Percentiles rank a stretch among this genome's conserved stretches.
Conservation (phyloP, 2,888 invertebrate genomes). For the Ochropleura leucogaster region DNA sequence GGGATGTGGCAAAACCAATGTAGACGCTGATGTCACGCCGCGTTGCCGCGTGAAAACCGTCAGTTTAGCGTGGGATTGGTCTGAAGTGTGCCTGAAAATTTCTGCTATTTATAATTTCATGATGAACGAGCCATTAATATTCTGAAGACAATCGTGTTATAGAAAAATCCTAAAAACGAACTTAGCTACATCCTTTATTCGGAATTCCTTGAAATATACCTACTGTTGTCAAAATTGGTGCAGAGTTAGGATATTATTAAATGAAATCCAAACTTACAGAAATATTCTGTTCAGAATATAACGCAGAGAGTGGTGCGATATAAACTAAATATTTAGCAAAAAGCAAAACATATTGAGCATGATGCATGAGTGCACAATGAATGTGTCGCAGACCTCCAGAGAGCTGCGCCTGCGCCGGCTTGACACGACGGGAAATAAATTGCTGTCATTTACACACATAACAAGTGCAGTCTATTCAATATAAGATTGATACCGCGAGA, state of each 20-base stretch:
- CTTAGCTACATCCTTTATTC: neutral
- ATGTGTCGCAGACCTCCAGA: constrained; percentile 70
- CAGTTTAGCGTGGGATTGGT: neutral
- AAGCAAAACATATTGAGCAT: constrained; percentile 65
- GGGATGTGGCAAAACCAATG: neutral
- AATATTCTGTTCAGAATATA: constrained; percentile 39
- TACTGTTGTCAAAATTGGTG: neutral
- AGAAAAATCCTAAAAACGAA: too few relatives aligned
- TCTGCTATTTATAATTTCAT: neutral
- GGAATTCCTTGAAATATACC: too few relatives aligned
- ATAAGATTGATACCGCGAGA: constrained; percentile 65
- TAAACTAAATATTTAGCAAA: constrained; percentile 59
- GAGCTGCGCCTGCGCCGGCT: constrained; percentile 50
- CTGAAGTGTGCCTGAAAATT: neutral
- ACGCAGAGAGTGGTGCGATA: constrained; percentile 42
- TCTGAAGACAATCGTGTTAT: too few relatives aligned
- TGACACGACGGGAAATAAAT: constrained; percentile 79
- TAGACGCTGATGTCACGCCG: neutral
- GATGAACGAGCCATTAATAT: neutral
- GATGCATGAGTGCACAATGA: constrained; percentile 67
- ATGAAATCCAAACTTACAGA: neutral
- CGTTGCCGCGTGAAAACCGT: neutral
- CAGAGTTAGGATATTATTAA: neutral
- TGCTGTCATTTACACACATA: constrained; percentile 76
- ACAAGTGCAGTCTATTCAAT: constrained; percentile 68